phyloP scores from a whole-genome alignment of 2,113 vertebrate species.

The Phoenicopterus ruber region DNA sequence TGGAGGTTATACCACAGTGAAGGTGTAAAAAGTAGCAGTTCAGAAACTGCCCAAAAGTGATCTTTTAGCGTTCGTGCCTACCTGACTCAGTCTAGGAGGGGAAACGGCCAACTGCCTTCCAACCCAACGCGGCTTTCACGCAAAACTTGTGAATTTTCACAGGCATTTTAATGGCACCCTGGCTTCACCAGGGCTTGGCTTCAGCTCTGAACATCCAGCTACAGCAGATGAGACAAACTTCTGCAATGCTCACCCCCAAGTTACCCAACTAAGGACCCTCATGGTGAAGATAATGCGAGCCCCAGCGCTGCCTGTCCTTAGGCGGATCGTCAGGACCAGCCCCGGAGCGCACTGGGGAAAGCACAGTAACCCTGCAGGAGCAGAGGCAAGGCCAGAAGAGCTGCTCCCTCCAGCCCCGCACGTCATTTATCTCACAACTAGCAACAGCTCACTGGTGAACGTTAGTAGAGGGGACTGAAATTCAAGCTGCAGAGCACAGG shows the following conservation, averaged over 20 bases:
- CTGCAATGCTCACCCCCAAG: neutral
- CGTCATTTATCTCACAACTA: neutral
- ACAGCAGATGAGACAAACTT: neutral
- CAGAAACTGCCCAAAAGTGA: neutral
- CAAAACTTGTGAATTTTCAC: neutral
- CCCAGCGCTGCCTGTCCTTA: neutral
- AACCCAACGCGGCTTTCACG: accelerated
- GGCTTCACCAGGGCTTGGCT: neutral
- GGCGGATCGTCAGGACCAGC: neutral
- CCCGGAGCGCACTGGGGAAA: accelerated
- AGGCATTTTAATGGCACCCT: neutral
- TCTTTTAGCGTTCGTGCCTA: neutral
- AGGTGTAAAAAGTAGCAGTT: neutral
- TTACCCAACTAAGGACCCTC: neutral
- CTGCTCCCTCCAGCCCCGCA: neutral
- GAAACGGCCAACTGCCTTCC: neutral
- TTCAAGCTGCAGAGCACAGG: neutral
- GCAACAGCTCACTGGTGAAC: neutral
- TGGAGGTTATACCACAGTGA: neutral
- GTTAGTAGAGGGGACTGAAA: neutral
- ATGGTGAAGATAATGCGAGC: neutral
- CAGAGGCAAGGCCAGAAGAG: neutral
- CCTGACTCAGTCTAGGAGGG: neutral
- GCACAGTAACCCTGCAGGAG: neutral
- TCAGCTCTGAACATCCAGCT: neutral